Conservation (phyloP, 1,140 invertebrate genomes). For the Teleogryllus occipitalis region DNA sequence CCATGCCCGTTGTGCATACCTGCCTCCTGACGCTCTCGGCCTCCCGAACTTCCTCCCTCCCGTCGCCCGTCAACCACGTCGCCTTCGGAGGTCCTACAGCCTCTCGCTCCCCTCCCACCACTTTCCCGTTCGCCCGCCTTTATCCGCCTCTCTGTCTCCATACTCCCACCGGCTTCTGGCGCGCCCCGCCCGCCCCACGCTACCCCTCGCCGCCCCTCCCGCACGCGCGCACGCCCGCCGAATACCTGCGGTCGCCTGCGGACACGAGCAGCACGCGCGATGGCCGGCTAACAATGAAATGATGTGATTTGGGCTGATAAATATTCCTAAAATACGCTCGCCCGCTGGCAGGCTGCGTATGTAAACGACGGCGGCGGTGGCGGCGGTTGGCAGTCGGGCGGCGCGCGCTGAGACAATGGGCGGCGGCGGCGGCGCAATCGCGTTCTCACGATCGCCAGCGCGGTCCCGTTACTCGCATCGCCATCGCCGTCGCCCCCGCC, state of each 20-base stretch:
- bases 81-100: not conserved
- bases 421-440: not conserved
- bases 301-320: conserved; percentile 1
- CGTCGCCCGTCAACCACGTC: not conserved
- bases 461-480: not conserved
- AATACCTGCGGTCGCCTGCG: not conserved
- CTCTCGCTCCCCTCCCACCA: not conserved
- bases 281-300: not conserved
- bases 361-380: not conserved
- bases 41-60: not conserved
- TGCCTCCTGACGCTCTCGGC: no score
- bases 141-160: not conserved
- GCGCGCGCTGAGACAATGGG: no score
- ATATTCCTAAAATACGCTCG: not conserved
- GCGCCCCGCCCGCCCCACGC: no score
- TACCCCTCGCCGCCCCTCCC: not conserved
- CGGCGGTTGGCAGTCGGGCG: not conserved
- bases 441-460: not conserved
- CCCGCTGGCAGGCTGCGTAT: not conserved
- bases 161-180: no score
- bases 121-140: not conserved
- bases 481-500: not conserved
- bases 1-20: no score
- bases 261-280: not conserved
- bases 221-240: not conserved